A percentile compares a stretch with the other conserved stretches of the same genome.
phyloP scores from a whole-genome alignment of 2,113 vertebrate species.

The Mystacornis crossleyi region DNA sequence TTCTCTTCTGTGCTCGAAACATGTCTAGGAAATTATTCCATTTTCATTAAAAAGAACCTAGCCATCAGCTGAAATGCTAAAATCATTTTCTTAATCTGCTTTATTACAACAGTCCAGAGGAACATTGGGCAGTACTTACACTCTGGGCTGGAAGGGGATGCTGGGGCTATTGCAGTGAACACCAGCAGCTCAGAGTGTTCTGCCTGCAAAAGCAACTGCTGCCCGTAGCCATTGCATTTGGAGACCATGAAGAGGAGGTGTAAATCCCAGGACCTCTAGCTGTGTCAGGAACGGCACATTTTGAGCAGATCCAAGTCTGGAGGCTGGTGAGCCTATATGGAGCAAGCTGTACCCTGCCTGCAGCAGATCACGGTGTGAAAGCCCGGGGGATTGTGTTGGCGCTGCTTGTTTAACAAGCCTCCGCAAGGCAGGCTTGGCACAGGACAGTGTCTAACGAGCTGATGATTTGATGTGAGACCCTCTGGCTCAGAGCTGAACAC shows the following conservation, averaged over 20 bases:
- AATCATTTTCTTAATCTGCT: not conserved
- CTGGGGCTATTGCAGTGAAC: not conserved
- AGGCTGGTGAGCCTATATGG: not conserved
- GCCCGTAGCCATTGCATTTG: not conserved
- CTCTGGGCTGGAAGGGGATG: not conserved
- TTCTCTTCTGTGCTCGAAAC: not conserved
- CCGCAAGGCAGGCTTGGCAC: not conserved
- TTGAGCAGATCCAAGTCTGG: not conserved
- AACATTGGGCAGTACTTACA: not conserved
- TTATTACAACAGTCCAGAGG: not conserved
- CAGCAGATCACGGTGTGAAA: not conserved
- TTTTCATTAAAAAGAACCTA: constrained; percentile 27
- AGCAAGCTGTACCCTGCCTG: not conserved
- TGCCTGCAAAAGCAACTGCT: not conserved
- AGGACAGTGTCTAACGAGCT: not conserved
- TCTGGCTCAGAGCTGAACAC: not conserved
- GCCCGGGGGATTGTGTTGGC: not conserved
- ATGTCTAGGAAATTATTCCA: not conserved
- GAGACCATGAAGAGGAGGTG: not conserved
- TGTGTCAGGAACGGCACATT: constrained; percentile 1
- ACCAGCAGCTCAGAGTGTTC: not conserved
- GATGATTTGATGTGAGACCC: not conserved
- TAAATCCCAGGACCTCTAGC: not conserved
- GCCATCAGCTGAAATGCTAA: not conserved
- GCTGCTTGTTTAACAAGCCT: not conserved